phyloP scores from a whole-genome alignment of 2,113 vertebrate species.

The Nothoprocta perdicaria region DNA sequence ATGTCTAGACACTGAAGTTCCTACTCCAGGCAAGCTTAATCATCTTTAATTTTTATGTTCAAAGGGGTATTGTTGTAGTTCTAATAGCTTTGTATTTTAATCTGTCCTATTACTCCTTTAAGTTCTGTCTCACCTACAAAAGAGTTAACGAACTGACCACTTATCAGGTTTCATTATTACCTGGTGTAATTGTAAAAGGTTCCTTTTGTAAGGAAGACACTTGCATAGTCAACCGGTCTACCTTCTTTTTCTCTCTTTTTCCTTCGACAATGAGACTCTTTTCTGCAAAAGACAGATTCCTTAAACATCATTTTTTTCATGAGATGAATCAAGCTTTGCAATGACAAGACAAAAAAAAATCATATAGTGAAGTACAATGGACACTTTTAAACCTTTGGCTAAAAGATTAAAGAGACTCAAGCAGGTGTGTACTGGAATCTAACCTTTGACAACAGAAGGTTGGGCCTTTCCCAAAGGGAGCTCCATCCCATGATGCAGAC shows the following conservation, averaged over 20 bases:
- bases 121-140: not conserved
- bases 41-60: rapidly evolving
- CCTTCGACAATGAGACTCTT: conserved; percentile 90
- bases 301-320: conserved; percentile 11
- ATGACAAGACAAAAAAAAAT: not conserved
- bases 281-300: conserved; percentile 74
- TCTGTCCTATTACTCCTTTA: not conserved
- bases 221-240: conserved; percentile 91
- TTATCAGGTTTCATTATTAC: conserved; percentile 24
- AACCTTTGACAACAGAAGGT: not conserved
- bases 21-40: not conserved
- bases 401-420: not conserved
- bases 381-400: not conserved
- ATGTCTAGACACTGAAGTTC: not conserved
- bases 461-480: not conserved
- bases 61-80: not conserved
- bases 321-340: not conserved
- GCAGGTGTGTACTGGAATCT: not conserved
- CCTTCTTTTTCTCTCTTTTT: conserved; percentile 93
- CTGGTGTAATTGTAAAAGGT: conserved; percentile 88
- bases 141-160: not conserved
- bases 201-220: conserved; percentile 86
- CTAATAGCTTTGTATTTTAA: not conserved
- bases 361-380: not conserved
- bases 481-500: rapidly evolving